These are phyloP conservation scores for Carposina sasakii DNA, from an alignment of 1,140 invertebrate species.

Conservation along the genomic window DNA sequence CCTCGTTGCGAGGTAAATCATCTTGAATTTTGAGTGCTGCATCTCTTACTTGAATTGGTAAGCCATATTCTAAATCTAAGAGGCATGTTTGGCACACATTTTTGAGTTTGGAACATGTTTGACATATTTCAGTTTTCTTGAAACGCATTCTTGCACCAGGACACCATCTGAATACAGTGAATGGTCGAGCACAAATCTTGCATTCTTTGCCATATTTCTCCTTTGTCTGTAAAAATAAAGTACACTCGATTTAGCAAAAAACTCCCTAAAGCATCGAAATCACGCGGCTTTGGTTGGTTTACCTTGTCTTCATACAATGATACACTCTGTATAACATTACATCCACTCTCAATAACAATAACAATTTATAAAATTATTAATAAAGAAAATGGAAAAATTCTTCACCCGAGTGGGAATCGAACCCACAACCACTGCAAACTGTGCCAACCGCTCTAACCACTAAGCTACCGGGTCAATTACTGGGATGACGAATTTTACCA, in stretches of 20 bases:
- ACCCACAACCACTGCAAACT: no score
- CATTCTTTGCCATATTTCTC: conserved; percentile 99
- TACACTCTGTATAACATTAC: no score
- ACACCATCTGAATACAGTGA: conserved; percentile 98
- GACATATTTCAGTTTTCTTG: conserved; percentile 99
- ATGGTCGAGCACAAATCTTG: conserved; percentile 98
- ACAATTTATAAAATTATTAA: no score
- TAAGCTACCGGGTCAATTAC: no score
- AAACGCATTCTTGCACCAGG: conserved; percentile 98
- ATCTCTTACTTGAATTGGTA: conserved; percentile 96
- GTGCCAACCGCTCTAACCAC: no score
- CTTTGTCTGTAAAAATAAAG: conserved; percentile 87
- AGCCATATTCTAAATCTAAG: conserved; percentile 97
- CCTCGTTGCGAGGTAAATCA: conserved; percentile 96
- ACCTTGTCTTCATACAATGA: no score
- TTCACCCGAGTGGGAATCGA: no score
- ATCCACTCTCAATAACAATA: no score
- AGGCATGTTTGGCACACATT: conserved; percentile 99
- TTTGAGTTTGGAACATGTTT: conserved; percentile 98
- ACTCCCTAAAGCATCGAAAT: background rate
- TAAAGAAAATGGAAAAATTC: no score
- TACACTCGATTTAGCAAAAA: background rate
- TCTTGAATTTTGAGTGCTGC: conserved; percentile 95
- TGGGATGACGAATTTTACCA: no score
- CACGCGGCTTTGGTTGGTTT: no score